Evolutionary conservation across 1,140 invertebrate genomes (phyloP), one percentile per base, ranked within the genome.

Genomic region (Hylaeus anthracinus): DNA sequence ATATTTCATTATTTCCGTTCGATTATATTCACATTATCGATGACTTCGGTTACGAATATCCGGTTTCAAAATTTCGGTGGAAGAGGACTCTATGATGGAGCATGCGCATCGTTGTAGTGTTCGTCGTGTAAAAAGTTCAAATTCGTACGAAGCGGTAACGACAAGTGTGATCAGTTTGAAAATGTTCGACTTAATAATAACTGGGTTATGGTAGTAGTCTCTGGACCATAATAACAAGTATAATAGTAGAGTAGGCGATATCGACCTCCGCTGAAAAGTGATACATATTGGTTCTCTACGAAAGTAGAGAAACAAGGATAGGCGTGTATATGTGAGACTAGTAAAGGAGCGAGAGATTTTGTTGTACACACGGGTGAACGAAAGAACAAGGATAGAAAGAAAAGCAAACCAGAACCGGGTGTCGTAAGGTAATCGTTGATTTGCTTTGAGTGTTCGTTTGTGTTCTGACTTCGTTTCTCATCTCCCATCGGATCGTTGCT

Each of bases 351-450:
- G 53, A 65, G 60, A 81, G 48, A 43, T 48, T 51, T n/a, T 45
- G 55, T 45, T 48, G 73, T 53, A 73, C 65, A 8, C 26, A 0
- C 26, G 26, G 43, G 58, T 56, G 14, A 79, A 66, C 48, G 75
- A 66, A 9, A 70, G 63, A 45, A 71, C 37, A 63, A 70, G 45
- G 64, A 76, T 37, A 15, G 73, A 66, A 76, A 84, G 83, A 83
- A 78, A 65, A 53, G 77, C 73, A 75, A 81, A 77, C 72, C 74
- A 84, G 79, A 76, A 72, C 60, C 58, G 63, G 69, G 74, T 84
- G 79, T 78, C 74, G 83, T 77, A 78, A 84, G 83, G 70, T 82
- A 82, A 82, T 84, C 73, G 61, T 72, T 61, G 80, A 82, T 58
- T 26, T 81, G 67, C 67, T 72, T 73, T 58, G 63, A 64, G 73